Evolutionary conservation across 2,113 vertebrate genomes (phyloP).

Genomic region (Mesembrinibis cayennensis): DNA sequence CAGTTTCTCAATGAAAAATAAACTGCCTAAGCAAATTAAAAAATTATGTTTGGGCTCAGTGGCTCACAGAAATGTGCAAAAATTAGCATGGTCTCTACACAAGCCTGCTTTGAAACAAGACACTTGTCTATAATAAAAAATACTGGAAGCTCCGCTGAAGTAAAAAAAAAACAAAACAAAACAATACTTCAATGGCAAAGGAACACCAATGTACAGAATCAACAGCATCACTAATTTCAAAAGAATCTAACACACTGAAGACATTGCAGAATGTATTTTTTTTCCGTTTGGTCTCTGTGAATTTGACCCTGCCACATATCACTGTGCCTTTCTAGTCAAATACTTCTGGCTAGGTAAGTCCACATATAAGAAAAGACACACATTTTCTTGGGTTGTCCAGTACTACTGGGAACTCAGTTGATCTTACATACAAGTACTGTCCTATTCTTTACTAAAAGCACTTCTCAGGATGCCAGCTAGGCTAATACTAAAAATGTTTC

Average conservation of each 20-base stretch:
- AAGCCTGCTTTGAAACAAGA: not conserved
- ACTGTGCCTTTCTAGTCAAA: not conserved
- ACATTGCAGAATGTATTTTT: not conserved
- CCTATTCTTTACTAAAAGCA: not conserved
- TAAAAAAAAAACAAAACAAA: not conserved
- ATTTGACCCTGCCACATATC: not conserved
- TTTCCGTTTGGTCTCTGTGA: not conserved
- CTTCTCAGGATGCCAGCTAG: not conserved
- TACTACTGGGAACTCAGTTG: not conserved
- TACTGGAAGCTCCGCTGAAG: not conserved
- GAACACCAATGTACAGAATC: not conserved
- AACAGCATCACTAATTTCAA: not conserved
- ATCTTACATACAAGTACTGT: not conserved
- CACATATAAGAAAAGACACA: not conserved
- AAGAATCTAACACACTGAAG: not conserved
- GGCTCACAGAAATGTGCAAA: not conserved
- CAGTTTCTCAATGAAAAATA: slow-evolving; percentile 14
- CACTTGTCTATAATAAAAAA: not conserved
- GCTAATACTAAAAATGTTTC: not conserved
- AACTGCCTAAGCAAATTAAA: slow-evolving; percentile 22
- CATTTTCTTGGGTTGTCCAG: not conserved
- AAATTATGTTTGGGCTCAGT: not conserved
- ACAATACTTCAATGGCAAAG: not conserved
- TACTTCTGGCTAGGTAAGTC: not conserved
- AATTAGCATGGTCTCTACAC: not conserved